Evolutionary conservation across 2,113 vertebrate genomes (phyloP).

Genomic region (Hypomesus transpacificus): DNA sequence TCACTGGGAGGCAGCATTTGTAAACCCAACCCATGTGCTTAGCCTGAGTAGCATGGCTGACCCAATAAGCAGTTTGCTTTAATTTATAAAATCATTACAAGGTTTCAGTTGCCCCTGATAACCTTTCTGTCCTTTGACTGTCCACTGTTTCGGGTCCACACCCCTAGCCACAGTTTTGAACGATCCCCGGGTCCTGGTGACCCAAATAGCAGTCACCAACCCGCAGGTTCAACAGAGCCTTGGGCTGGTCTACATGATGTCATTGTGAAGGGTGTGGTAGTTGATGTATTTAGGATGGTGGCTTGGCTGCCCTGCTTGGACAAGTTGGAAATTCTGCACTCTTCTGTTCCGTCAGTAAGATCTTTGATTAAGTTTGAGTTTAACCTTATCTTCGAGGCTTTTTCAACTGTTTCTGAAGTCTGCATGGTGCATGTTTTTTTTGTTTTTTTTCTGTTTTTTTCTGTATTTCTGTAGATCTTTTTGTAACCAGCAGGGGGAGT

Average conservation of each 20-base stretch:
- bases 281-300: slow-evolving; percentile 2
- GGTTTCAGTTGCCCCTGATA: too few relatives aligned
- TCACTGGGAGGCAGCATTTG: too few relatives aligned
- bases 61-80: too few relatives aligned
- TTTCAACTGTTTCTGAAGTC: too few relatives aligned
- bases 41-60: too few relatives aligned
- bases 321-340: slow-evolving; percentile 7
- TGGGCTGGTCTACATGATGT: slow-evolving; percentile 46
- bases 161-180: slow-evolving; percentile 54
- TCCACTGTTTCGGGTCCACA: slow-evolving; percentile 24
- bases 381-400: background rate
- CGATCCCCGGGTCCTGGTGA: slow-evolving; percentile 36
- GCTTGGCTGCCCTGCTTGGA: slow-evolving; percentile 8
- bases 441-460: too few relatives aligned
- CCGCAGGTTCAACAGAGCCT: background rate
- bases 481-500: background rate
- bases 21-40: too few relatives aligned
- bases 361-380: too few relatives aligned
- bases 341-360: background rate
- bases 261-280: slow-evolving; percentile 38
- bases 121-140: too few relatives aligned
- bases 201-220: slow-evolving; percentile 52
- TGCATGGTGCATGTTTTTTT: too few relatives aligned
- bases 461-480: background rate
- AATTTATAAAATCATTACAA: too few relatives aligned